Conservation (phyloP, 2,888 invertebrate genomes). For the Andrena chrysosceles region DNA sequence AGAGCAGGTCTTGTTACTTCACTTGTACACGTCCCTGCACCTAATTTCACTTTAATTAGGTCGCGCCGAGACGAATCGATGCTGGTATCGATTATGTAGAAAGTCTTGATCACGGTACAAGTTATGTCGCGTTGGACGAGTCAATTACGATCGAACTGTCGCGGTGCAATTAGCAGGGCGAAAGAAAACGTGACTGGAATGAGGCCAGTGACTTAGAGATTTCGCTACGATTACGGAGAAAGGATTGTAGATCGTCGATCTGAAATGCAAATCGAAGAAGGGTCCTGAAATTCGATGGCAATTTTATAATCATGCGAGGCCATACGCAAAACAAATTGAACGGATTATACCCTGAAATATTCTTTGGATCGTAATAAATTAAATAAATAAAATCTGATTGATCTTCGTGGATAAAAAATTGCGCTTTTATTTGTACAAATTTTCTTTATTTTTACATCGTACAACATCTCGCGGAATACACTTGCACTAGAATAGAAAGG, state of each 20-base stretch:
- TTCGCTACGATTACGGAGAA: slow-evolving; percentile 4
- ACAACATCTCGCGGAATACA: slow-evolving; percentile 24
- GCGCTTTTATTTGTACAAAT: background rate
- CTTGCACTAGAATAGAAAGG: slow-evolving; percentile 3
- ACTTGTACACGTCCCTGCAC: background rate
- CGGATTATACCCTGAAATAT: background rate
- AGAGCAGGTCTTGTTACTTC: background rate
- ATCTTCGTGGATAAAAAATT: background rate
- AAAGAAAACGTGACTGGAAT: slow-evolving; percentile 43
- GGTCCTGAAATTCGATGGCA: background rate
- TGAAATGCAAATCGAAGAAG: background rate
- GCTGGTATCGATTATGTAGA: background rate
- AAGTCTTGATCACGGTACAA: slow-evolving; percentile 39
- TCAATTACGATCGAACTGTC: slow-evolving; percentile 48
- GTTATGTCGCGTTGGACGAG: slow-evolving; percentile 15
- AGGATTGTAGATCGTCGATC: background rate
- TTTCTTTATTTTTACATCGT: slow-evolving; percentile 26
- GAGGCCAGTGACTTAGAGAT: background rate
- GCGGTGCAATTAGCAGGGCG: slow-evolving; percentile 36
- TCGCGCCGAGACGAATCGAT: background rate
- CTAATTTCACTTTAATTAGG: background rate
- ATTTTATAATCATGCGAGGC: background rate
- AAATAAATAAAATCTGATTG: background rate
- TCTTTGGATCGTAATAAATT: background rate
- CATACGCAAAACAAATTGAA: background rate